These are phyloP conservation scores for Porites cylindrica DNA, from an alignment of 92 coral and sea anemone species.

Conservation along the genomic window DNA sequence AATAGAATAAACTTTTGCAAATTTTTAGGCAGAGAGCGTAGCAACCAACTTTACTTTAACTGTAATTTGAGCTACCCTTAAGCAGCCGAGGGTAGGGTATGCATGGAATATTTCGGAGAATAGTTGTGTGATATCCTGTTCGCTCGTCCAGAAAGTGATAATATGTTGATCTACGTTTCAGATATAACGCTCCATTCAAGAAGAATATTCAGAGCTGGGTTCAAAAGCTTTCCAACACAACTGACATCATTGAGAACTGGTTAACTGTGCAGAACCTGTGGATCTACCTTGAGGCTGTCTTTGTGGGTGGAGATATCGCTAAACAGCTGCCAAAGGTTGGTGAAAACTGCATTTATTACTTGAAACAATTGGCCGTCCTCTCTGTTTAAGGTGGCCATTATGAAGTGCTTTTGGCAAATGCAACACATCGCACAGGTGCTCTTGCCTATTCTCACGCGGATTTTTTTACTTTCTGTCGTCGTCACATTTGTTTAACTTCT, in stretches of 20 bases:
- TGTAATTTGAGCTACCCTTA: too few relatives aligned
- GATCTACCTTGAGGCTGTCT: constrained; percentile 92
- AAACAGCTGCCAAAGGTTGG: constrained; percentile 89
- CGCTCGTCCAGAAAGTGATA: neutral
- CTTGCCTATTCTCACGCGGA: too few relatives aligned
- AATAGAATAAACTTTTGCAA: too few relatives aligned
- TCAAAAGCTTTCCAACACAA: constrained; percentile 88
- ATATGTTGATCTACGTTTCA: neutral
- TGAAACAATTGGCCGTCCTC: neutral
- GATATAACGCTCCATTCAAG: constrained; percentile 92
- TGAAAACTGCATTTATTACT: neutral
- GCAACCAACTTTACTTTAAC: too few relatives aligned
- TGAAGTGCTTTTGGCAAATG: too few relatives aligned
- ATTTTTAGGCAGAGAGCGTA: too few relatives aligned
- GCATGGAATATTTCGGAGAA: neutral
- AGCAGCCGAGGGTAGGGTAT: neutral
- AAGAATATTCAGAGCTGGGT: constrained; percentile 90
- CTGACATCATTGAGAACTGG: constrained; percentile 95
- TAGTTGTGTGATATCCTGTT: neutral
- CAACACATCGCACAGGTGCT: too few relatives aligned
- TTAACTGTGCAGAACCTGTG: constrained; percentile 89
- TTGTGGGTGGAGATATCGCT: constrained; percentile 93
- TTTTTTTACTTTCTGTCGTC: too few relatives aligned
- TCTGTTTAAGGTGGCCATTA: neutral
- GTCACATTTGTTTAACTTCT: neutral